Evolutionary conservation across 1,140 invertebrate species (phyloP), one percentile per base, ranked within the genome.

Genomic region (Drosophila kurseongensis): DNA sequence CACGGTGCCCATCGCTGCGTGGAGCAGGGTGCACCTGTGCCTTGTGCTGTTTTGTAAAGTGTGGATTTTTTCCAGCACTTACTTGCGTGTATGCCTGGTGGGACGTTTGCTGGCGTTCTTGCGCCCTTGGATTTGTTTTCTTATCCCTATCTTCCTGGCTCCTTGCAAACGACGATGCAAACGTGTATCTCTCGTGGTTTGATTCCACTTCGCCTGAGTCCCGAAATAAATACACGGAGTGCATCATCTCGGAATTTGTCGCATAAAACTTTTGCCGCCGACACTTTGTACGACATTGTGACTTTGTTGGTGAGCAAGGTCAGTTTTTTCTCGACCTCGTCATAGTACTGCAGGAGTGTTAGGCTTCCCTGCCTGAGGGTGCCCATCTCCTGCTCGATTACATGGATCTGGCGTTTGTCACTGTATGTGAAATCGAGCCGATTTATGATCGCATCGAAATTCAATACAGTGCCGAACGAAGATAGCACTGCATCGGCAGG

Each of bases 291-390:
- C 0, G 52, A 23, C 75, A 74, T 74, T 6, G 67, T 56, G 0
- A 16, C 55, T 47, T 75, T 78, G 27, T 80, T 80, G 1, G 59
- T 80, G 4, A 71, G 13, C 9, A 80, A 41, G 36, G 54, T 67
- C 9, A 75, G 42, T 16, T 80, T 68, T 29, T 61, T 75, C 12
- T 72, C 60, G 10, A 71, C 66, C 42, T 76, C 66, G 6, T 76
- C 60, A 27, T 52, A 76, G 32, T 59, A 73, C 27, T 77, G 41
- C 42, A 76, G 12, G 5, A 72, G 18, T 2, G 60, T 27, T 2
- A 56, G 9, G 13, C 38, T 63, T 27, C 57, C 61, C 35, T 78
- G 65, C 16, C 71, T 57, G 12, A 71, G 45, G 12, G 61, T 65
- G 18, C 27, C 38, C 32, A 74, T 27, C 40, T 78, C 69, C 29